Conservation (phyloP, 2,888 invertebrate genomes). For the Dynastes hyllus region DNA sequence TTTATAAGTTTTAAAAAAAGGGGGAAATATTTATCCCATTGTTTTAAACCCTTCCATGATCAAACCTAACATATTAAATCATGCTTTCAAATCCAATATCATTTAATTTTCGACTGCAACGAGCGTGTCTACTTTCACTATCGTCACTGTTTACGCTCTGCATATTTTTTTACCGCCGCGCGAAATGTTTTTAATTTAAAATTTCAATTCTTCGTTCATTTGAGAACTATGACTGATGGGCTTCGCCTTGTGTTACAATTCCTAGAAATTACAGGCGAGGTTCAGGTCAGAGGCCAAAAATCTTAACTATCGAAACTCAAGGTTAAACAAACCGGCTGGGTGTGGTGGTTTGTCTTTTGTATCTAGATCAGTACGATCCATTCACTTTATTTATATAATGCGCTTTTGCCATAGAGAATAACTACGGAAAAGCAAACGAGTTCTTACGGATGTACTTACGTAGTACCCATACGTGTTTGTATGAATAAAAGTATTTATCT, state of each 20-base stretch:
- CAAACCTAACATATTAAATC: slow-evolving; percentile 5
- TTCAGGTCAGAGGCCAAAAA: slow-evolving; percentile 51
- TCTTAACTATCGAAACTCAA: slow-evolving; percentile 52
- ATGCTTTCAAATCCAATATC: slow-evolving; percentile 36
- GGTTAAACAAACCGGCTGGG: slow-evolving; percentile 43
- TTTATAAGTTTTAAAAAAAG: slow-evolving; percentile 11
- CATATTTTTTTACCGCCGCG: slow-evolving; percentile 12
- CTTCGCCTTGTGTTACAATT: slow-evolving; percentile 15
- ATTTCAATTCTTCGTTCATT: slow-evolving; percentile 18
- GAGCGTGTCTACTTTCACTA: slow-evolving; percentile 42
- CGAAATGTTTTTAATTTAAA: slow-evolving; percentile 6
- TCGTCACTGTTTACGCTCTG: slow-evolving; percentile 42
- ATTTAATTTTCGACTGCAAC: slow-evolving; percentile 34
- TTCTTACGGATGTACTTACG: slow-evolving; percentile 26
- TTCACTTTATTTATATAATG: slow-evolving; percentile 45
- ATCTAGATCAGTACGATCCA: slow-evolving; percentile 53
- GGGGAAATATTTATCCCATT: background rate
- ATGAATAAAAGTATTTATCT: background rate
- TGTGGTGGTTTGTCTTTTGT: slow-evolving; percentile 48
- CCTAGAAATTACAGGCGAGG: slow-evolving; percentile 34
- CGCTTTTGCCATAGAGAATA: slow-evolving; percentile 30
- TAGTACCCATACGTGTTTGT: background rate
- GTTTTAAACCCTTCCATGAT: slow-evolving; percentile 14
- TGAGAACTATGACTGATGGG: background rate
- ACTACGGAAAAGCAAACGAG: slow-evolving; percentile 27